A percentile compares a stretch with the other conserved stretches of the same genome.
These are phyloP conservation scores for Phallusia fumigata DNA, from an alignment of 23 tunicate genomes.

Conservation along the genomic window DNA sequence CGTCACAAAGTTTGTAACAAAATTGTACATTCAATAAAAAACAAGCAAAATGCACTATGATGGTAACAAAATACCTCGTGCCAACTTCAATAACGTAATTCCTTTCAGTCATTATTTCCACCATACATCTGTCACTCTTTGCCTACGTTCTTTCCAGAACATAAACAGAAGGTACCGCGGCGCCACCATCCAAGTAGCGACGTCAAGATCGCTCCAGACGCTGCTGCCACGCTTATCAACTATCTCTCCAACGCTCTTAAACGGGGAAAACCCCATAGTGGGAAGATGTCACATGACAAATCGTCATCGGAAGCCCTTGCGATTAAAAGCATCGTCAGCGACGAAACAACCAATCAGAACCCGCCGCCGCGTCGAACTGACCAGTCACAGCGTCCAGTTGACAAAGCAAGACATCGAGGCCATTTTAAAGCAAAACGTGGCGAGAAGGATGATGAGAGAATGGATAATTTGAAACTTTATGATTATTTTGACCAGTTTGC, in stretches of 20 bases:
- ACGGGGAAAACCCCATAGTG: background rate
- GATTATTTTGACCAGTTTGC: conserved; percentile 27
- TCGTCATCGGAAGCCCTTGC: background rate
- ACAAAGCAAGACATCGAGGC: background rate
- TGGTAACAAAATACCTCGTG: no score
- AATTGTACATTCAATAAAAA: no score
- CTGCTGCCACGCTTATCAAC: conserved; percentile 5
- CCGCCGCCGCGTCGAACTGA: background rate
- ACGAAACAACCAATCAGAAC: conserved; percentile 4
- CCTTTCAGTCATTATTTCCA: no score
- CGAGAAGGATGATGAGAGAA: background rate
- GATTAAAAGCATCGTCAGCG: background rate
- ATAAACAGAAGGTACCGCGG: background rate
- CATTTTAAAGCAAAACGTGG: background rate
- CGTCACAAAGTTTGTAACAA: no score
- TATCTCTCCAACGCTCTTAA: background rate
- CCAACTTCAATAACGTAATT: no score
- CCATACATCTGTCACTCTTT: background rate
- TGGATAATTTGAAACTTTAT: conserved; percentile 7
- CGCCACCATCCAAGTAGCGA: background rate
- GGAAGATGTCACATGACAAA: conserved; percentile 2
- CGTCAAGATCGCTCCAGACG: conserved; percentile 11
- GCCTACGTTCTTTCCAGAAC: background rate
- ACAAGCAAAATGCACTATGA: no score
- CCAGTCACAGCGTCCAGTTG: background rate